These are phyloP conservation scores for Ophion ellenae DNA, from an alignment of 2,888 invertebrate genomes.

Conservation along the genomic window DNA sequence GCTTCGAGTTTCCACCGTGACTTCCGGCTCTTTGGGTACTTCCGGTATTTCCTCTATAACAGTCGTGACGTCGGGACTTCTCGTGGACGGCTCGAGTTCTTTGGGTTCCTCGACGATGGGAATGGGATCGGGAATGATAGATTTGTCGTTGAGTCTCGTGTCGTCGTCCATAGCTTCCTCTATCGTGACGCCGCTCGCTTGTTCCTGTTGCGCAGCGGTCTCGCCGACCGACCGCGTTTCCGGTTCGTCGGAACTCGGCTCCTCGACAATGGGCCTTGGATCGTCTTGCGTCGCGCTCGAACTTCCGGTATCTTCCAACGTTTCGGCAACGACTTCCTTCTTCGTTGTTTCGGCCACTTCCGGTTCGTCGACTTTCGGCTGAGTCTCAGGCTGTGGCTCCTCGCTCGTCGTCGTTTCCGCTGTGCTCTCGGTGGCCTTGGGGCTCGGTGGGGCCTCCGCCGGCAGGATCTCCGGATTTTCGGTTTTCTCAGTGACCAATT, in stretches of 20 bases:
- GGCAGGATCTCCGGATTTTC: constrained; percentile 8
- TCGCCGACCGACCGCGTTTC: constrained; percentile 17
- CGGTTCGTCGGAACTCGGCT: constrained; percentile 61
- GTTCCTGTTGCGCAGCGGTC: constrained; percentile 35
- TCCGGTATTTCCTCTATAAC: neutral
- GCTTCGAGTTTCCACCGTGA: constrained; percentile 67
- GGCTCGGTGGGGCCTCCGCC: neutral
- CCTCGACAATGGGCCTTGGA: constrained; percentile 64
- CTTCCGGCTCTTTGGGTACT: constrained; percentile 52
- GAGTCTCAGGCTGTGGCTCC: constrained; percentile 15
- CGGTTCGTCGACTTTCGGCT: constrained; percentile 22
- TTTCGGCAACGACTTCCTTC: constrained; percentile 41
- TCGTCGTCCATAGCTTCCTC: constrained; percentile 77
- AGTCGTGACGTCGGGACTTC: constrained; percentile 63
- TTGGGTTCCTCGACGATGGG: constrained; percentile 79
- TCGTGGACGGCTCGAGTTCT: constrained; percentile 51
- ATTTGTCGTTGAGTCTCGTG: constrained; percentile 69
- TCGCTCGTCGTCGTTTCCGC: constrained; percentile 33
- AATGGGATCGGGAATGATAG: constrained; percentile 77
- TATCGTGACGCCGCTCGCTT: constrained; percentile 70
- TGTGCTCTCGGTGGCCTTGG: neutral
- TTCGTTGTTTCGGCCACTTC: constrained; percentile 28
- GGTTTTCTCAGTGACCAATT: neutral
- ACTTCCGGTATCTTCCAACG: constrained; percentile 45
- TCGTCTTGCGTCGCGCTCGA: constrained; percentile 58